A percentile compares a stretch with the other conserved stretches of the same genome.
Conservation (phyloP, 2,888 invertebrate genomes). For the Barypeithes pellucidus region DNA sequence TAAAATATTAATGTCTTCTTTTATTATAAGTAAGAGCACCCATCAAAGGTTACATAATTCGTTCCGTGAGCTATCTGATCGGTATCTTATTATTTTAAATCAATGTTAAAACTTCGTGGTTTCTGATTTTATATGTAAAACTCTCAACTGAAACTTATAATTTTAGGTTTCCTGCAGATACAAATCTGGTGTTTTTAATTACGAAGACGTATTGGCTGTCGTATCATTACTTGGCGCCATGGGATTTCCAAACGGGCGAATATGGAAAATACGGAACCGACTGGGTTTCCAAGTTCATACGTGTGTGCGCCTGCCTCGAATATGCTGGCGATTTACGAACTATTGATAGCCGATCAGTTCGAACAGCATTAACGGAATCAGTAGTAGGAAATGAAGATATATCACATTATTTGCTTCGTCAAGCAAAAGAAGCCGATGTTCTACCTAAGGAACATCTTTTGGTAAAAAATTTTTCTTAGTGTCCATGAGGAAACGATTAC, state of each 20-base stretch:
- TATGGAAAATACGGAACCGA: constrained; percentile 84
- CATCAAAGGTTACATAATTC: no score
- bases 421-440: not conserved
- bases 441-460: not conserved
- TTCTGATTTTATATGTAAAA: not conserved
- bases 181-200: constrained; percentile 83
- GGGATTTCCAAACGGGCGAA: constrained; percentile 89
- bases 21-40: no score
- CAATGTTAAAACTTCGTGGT: no score
- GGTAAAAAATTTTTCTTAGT: not conserved
- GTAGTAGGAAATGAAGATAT: constrained; percentile 75
- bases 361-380: constrained; percentile 76
- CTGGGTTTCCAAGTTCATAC: constrained; percentile 79
- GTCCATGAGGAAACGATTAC: no score
- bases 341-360: constrained; percentile 76
- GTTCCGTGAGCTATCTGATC: no score
- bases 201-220: constrained; percentile 86
- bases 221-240: constrained; percentile 85
- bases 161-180: constrained; percentile 79
- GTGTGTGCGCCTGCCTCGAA: constrained; percentile 81
- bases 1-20: no score
- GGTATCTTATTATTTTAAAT: no score
- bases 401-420: constrained; percentile 74
- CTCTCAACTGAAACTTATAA: not conserved
- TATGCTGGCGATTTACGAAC: constrained; percentile 78